Base-by-base conservation (phyloP, 1,140 invertebrate genomes). In the Monochamus saltuarius region DNA sequence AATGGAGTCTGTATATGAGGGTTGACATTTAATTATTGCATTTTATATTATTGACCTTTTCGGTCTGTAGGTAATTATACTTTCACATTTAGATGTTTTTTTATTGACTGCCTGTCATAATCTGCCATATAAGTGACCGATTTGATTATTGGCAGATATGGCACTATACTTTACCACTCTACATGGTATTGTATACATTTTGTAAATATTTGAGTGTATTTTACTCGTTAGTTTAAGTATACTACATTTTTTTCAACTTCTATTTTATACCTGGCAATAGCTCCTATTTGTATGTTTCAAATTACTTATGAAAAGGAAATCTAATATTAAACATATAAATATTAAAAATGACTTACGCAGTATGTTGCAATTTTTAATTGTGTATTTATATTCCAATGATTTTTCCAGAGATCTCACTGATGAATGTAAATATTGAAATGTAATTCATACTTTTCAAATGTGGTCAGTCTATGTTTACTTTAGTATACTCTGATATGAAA, bases 331-430 rank as follows among this genome's bases (percentile, higher is more conserved):
- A 58, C n/a, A 10, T 58, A 40, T 37, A n/a, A 13, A 37, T 58
- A 40, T 49, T 58, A 35, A 39, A 11, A 37, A 37, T 29, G 42
- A n/a, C 51, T 51, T 49, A 53, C 54, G 59, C 56, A 42, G 40
- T 54, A 43, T 49, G 36, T 47, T 55, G 38, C 38, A 17, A 42
- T 45, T 59, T 56, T 61, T 61, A 61, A 61, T 61, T 58, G 51
- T 71, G 67, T 71, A 71, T 67, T 71, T 71, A 64, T 66, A 69
- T 67, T 71, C 65, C 69, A 68, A 67, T 69, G 59, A 62, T 61
- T 71, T 71, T 71, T 71, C 69, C 69, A 71, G 67, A 62, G 71
- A 72, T 72, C 71, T 72, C 71, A 72, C 53, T 65, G 61, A 66
- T 65, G 67, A 62, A 69, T 70, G 69, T 72, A 72, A 64, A 71